Percentiles rank a stretch among this genome's conserved stretches.
phyloP scores from a whole-genome alignment of 2,113 vertebrate genomes.

The Coryphaenoides rupestris region DNA sequence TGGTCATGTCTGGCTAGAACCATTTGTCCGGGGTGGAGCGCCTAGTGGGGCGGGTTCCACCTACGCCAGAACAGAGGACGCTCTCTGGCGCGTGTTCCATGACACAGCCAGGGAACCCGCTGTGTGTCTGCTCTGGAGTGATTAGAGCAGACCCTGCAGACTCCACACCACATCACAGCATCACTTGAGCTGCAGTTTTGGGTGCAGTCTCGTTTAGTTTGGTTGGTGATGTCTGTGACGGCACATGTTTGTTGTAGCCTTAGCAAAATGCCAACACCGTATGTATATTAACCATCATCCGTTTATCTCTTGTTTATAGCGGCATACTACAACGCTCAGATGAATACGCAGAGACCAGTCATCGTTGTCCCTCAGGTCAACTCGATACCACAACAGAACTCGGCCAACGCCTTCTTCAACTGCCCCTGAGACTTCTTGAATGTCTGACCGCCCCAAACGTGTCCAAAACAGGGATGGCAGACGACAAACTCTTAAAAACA shows the following conservation, averaged over 20 bases:
- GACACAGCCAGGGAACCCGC: too few relatives aligned
- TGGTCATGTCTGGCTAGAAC: slow-evolving; percentile 10
- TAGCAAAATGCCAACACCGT: too few relatives aligned
- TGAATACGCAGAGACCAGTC: slow-evolving; percentile 71
- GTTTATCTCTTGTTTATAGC: slow-evolving; percentile 70
- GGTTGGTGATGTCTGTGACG: too few relatives aligned
- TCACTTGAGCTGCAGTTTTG: not conserved
- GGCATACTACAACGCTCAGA: slow-evolving; percentile 81
- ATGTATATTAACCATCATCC: not conserved
- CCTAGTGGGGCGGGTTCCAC: not conserved
- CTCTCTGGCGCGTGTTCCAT: too few relatives aligned
- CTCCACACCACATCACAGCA: not conserved
- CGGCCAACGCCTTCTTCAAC: slow-evolving; percentile 81
- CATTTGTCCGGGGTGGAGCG: slow-evolving; percentile 19
- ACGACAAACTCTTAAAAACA: not conserved
- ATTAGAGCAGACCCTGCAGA: not conserved
- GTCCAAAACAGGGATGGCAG: slow-evolving; percentile 20
- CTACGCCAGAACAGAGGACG: too few relatives aligned
- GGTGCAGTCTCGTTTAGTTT: slow-evolving; percentile 20
- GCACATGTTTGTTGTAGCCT: too few relatives aligned
- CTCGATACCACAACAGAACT: slow-evolving; percentile 67
- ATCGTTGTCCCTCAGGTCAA: slow-evolving; percentile 60
- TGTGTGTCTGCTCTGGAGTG: too few relatives aligned
- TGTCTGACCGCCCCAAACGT: slow-evolving; percentile 20
- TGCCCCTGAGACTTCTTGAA: slow-evolving; percentile 65